Base-by-base conservation (phyloP, 2,113 vertebrate species). In the Opisthocomus hoazin region DNA sequence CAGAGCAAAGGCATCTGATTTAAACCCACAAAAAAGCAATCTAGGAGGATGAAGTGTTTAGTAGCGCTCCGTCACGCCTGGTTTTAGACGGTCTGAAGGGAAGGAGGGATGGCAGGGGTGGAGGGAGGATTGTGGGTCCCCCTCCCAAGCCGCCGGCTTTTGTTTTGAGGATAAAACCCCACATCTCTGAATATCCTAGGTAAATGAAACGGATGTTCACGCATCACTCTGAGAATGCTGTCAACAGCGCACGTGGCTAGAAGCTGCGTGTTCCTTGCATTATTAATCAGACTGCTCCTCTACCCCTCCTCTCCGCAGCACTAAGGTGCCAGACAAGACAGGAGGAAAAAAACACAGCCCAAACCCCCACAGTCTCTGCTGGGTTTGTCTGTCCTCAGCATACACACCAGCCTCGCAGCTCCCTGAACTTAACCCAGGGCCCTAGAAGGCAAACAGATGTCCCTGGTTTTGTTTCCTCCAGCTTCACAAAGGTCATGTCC, bases 181-280 rank as follows among this genome's bases (percentile, higher is more conserved):
- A 27, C 56, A 76, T n/a, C n/a, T 84, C 87, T 26, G 21, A 26
- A 34, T 1, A 64, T 1, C 6, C 34, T n/a, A 80, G 64, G 71
- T 66, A n/a, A 84, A 78, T 0, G 43, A 45, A 53, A 70, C 4
- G 27, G 92, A 78, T 46, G 60, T 61, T 80, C 37, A 46, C 0
- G 12, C 5, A 4, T 45, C 0, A 14, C 58, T 50, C 65, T 0
- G 0, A 11, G 87, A 51, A 32, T 0, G 5, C 84, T 90, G 26
- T 6, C 65, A 57, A 8, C 79, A 61, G 94, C 10, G 1, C 48
- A 19, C 4, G 4, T 20, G 6, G 69, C 89, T 57, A 32, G 51
- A 36, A 85, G 68, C 88, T 58, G 79, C 30, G 2, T 12, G 3
- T 39, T 68, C 84, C 68, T 45, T 84, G 78, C 64, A 60, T 2